phyloP scores from a whole-genome alignment of 2,888 invertebrate species.

The Liopterus haemorrhoidalis region DNA sequence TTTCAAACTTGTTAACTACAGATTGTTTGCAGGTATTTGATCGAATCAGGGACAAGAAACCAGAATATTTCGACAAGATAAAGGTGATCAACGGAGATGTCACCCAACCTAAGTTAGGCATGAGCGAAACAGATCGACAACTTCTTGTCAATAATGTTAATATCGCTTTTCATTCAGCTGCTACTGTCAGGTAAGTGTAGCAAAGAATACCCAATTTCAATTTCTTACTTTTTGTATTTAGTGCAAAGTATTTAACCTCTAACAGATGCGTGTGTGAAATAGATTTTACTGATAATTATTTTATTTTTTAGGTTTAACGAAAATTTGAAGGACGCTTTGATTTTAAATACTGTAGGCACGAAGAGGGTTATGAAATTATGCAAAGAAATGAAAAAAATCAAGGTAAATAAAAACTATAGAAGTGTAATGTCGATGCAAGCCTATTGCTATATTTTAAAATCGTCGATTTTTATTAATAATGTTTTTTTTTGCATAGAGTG shows the following conservation, averaged over 20 bases:
- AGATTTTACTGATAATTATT: constrained; percentile 3
- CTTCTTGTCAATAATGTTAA: constrained; percentile 63
- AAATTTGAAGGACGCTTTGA: constrained; percentile 76
- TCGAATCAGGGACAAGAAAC: constrained; percentile 57
- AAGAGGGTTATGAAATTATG: constrained; percentile 78
- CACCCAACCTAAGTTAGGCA: constrained; percentile 62
- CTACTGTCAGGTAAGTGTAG: constrained; percentile 66
- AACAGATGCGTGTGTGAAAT: background rate
- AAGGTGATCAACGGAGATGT: constrained; percentile 72
- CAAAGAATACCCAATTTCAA: background rate
- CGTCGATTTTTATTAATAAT: too few species aligned
- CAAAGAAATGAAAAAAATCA: constrained; percentile 68
- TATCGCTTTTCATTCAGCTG: constrained; percentile 91
- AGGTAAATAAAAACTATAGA: constrained; percentile 45
- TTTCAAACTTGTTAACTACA: background rate
- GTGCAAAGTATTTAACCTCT: background rate
- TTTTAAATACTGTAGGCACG: constrained; percentile 86
- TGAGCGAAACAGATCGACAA: constrained; percentile 58
- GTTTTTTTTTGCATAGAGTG: constrained; percentile 48
- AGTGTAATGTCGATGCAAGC: background rate
- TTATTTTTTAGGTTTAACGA: constrained; percentile 74
- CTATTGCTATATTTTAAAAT: background rate
- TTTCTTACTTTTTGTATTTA: background rate
- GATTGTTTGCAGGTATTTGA: constrained; percentile 58
- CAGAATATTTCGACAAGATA: constrained; percentile 61